These are phyloP conservation scores for Puma concolor DNA, from an alignment of 2,113 vertebrate species.

Conservation along the genomic window DNA sequence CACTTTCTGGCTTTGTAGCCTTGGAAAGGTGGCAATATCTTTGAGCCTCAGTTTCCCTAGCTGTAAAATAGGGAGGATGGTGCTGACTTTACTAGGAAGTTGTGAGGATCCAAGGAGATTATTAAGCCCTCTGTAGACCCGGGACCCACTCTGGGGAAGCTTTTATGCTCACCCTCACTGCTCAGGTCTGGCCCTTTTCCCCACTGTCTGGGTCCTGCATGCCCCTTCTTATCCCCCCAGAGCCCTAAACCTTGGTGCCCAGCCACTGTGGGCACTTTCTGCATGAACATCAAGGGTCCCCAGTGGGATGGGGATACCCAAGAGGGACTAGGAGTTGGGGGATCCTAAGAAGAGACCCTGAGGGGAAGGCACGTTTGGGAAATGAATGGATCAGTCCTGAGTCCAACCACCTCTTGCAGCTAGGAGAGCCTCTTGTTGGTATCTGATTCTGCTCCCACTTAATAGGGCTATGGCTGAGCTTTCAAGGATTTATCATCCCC, in stretches of 20 bases:
- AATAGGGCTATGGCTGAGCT: neutral
- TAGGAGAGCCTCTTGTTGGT: neutral
- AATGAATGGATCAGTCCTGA: neutral
- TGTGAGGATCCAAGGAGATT: neutral
- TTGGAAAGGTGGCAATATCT: neutral
- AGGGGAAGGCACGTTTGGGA: neutral
- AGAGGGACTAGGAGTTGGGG: neutral
- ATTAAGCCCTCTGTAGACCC: neutral
- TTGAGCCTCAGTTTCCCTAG: slow-evolving; percentile 7
- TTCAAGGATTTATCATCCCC: neutral
- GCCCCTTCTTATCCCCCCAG: neutral
- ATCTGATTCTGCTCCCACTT: neutral
- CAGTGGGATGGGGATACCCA: neutral
- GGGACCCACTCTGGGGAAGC: neutral
- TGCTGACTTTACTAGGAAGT: neutral
- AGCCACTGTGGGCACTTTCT: neutral
- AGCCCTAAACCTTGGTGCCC: neutral
- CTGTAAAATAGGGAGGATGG: neutral
- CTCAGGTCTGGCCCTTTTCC: neutral
- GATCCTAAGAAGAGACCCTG: neutral
- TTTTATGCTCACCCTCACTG: neutral
- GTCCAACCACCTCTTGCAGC: neutral
- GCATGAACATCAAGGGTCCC: neutral
- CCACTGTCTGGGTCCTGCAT: neutral
- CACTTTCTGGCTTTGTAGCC: neutral